Evolutionary conservation across 2,797 vertebrate genomes (phyloP).

Genomic region (Pipistrellus nathusii): DNA sequence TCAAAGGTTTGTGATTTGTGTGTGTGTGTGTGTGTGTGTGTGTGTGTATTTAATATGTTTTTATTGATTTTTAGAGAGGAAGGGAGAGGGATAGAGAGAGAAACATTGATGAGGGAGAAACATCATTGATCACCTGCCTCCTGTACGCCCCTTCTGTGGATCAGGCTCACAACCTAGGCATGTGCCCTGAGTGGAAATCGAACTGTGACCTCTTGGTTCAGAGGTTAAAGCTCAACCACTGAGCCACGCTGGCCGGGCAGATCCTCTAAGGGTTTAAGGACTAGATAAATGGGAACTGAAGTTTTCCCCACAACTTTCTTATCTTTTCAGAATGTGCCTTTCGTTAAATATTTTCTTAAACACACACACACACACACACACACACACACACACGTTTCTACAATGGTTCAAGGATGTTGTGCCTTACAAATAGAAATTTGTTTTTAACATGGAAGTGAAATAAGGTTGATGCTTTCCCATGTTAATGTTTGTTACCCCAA

Average conservation of each 20-base stretch:
- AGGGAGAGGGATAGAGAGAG: too few species aligned
- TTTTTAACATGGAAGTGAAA: conserved; percentile 11
- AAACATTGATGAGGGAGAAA: too few species aligned
- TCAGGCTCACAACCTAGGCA: too few species aligned
- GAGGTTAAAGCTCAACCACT: too few species aligned
- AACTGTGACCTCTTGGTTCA: too few species aligned
- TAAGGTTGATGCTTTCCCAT: background rate
- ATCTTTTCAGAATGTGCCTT: conserved; percentile 5
- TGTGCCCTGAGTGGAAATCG: too few species aligned
- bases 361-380: background rate
- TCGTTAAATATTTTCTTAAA: conserved; percentile 25
- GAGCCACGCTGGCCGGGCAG: background rate
- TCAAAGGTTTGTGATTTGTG: background rate
- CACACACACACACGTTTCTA: background rate
- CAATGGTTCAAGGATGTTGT: background rate
- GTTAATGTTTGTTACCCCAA: background rate
- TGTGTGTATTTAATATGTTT: too few species aligned
- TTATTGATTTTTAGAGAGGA: too few species aligned
- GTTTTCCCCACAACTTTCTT: background rate
- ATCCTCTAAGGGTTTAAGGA: background rate
- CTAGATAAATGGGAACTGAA: background rate
- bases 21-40: too few species aligned
- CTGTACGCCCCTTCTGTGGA: too few species aligned
- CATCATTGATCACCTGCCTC: too few species aligned
- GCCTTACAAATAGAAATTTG: conserved; percentile 17